Evolutionary conservation across 2,113 vertebrate genomes (phyloP).

Genomic region (Lonchura striata): DNA sequence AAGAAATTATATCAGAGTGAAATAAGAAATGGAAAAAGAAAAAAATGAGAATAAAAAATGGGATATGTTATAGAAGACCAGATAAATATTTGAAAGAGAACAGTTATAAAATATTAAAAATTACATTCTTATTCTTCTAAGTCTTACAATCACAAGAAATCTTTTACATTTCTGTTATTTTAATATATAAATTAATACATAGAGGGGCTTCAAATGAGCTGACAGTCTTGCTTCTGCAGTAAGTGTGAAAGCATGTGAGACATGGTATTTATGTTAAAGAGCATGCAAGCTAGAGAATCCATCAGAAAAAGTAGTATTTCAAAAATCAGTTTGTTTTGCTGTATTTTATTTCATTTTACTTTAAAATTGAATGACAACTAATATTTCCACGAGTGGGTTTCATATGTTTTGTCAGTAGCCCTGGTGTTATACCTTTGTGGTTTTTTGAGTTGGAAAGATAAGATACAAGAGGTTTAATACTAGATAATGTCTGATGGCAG

Average conservation of each 20-base stretch:
- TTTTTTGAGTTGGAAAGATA: not conserved
- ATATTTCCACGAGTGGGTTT: not conserved
- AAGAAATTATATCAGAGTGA: not conserved
- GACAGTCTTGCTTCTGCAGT: not conserved
- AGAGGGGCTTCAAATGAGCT: not conserved
- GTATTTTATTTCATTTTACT: not conserved
- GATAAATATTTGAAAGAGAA: slow-evolving; percentile 3
- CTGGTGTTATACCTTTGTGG: not conserved
- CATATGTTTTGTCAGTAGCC: not conserved
- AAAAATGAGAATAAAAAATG: not conserved
- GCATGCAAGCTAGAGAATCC: not conserved
- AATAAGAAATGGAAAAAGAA: slow-evolving; percentile 26
- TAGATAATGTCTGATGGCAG: not conserved
- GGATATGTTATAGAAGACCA: not conserved
- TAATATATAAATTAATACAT: not conserved
- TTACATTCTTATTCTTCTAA: not conserved
- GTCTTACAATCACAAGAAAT: not conserved
- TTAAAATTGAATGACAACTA: not conserved
- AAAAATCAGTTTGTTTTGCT: not conserved
- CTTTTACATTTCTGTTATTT: not conserved
- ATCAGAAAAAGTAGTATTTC: not conserved
- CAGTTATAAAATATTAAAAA: not conserved
- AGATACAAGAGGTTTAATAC: not conserved
- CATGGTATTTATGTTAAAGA: not conserved
- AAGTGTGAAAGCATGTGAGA: not conserved